Evolutionary conservation across 2,888 invertebrate species (phyloP).

Genomic region (Trilocha varians): DNA sequence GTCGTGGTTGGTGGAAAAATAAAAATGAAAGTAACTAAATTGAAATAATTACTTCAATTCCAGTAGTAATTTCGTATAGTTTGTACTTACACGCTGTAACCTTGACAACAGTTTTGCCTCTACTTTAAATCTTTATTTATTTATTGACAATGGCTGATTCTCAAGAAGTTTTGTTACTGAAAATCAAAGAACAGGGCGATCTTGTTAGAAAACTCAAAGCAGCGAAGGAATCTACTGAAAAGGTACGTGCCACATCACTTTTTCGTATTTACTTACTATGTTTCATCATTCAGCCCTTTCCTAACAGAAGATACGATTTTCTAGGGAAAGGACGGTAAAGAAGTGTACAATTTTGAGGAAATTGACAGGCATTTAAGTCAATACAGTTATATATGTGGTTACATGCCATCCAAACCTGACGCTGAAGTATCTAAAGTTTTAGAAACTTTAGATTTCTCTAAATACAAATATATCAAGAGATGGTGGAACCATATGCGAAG

Average conservation of each 20-base stretch:
- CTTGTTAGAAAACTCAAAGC: conserved; percentile 86
- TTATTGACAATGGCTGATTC: conserved; percentile 40
- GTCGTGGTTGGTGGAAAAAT: conserved; percentile 9
- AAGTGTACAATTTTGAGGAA: conserved; percentile 36
- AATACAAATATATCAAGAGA: conserved; percentile 65
- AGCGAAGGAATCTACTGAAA: conserved; percentile 82
- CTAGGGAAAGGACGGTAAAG: conserved; percentile 37
- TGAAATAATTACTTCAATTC: conserved; percentile 41
- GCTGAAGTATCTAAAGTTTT: conserved; percentile 43
- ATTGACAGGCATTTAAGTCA: conserved; percentile 60
- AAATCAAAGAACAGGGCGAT: conserved; percentile 81
- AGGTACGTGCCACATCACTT: conserved; percentile 69
- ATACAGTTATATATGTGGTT: conserved; percentile 74
- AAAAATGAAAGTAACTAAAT: conserved; percentile 45
- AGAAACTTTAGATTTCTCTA: conserved; percentile 39
- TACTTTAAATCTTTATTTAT: conserved; percentile 13
- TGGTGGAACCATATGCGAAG: conserved; percentile 77
- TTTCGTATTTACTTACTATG: conserved; percentile 5
- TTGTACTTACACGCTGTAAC: conserved; percentile 32
- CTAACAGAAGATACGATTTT: conserved; percentile 26
- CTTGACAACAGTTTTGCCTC: conserved; percentile 26
- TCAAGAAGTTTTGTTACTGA: conserved; percentile 45
- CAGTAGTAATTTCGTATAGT: conserved; percentile 32
- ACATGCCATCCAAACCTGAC: conserved; percentile 68
- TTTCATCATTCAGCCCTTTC: conserved; percentile 31